Base-by-base conservation (phyloP, 2,113 vertebrate species). In the Polypterus senegalus region DNA sequence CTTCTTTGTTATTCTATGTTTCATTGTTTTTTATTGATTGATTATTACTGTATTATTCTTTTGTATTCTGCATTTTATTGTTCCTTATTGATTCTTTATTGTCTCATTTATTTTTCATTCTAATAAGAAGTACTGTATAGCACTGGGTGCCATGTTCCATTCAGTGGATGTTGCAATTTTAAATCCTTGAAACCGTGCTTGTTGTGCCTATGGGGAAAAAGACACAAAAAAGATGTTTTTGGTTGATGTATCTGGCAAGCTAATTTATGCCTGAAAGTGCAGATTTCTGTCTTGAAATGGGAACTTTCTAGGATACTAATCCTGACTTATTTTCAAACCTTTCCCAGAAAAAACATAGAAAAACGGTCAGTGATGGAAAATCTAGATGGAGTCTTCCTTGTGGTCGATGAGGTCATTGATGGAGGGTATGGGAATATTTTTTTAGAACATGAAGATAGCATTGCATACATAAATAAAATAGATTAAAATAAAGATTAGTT, bases 331-430 rank as follows among this genome's bases (percentile, higher is more conserved):
- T 55, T 51, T 49, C 51, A 45, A 8, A 9, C 67, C 66, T 1
- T 64, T 11, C 63, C 3, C 71, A 93, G 90, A 76, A 91, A 87
- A 67, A 88, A 89, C 45, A 85, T 92, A 67, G 91, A 92, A 74
- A 87, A 86, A 63, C 74, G 81, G 47, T 81, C 76, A 69, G 76
- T 93, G 68, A 66, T 93, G 70, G 89, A 91, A 48, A 92, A 93
- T 76, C 76, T 92, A 86, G 91, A 91, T 1, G 83, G 86, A 46
- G 86, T 70, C 0, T 89, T 89, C 69, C 75, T 91, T 3, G 79
- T 90, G 48, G 87, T 91, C 73, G 91, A 93, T 48, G 91, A 93
- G 72, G 91, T 91, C 52, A 84, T 93, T 11, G 91, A 93, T 61
- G 81, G 86, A 64, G 91, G 90, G 90, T 93, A 70, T 80, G 80